Base-by-base conservation (phyloP, 2,113 vertebrate species). In the Mesocricetus auratus region DNA sequence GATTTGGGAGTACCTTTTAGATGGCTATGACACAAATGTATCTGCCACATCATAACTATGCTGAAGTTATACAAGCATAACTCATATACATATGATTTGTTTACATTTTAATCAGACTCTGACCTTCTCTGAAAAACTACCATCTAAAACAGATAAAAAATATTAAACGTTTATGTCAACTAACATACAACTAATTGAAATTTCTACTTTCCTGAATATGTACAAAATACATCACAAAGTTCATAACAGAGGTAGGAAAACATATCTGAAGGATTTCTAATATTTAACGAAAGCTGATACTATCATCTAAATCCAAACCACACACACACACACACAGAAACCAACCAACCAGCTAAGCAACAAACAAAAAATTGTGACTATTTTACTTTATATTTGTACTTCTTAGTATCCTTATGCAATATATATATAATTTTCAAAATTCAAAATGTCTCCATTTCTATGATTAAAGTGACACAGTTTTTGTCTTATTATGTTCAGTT, bases 361-460 rank as follows among this genome's bases (percentile, higher is more conserved):
- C 39, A 42, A 11, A 83, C 62, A 50, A 47, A 68, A 66, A 56
- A 10, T 2, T 39, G 7, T 56, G 24, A 22, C 66, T 7, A 86
- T 71, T 68, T 96, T 13, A 69, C 45, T 50, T 31, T 66, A 15
- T 56, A 39, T 66, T 26, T 36, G 56, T 15, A 89, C 12, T 56
- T 1, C 5, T 79, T 31, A n/a, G 74, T 6, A 86, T 42, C 7
- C 47, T 92, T 95, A 31, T 78, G 58, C 58, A 36, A 68, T 94
- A 92, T 69, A 39, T 39, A 78, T 17, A 33, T 56, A 93, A 83
- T 94, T 81, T 91, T 90, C 13, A 50, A 94, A 95, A 77, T 74
- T 8, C 31, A 42, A 73, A 90, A 66, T 26, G 3, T 78, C 10
- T 89, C 36, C 17, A 92, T 16, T 94, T 90, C 81, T 94, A 12